A percentile compares a stretch with the other conserved stretches of the same genome.
Evolutionary conservation across 2,797 vertebrate species (phyloP).

Genomic region (Babyrousa celebensis): DNA sequence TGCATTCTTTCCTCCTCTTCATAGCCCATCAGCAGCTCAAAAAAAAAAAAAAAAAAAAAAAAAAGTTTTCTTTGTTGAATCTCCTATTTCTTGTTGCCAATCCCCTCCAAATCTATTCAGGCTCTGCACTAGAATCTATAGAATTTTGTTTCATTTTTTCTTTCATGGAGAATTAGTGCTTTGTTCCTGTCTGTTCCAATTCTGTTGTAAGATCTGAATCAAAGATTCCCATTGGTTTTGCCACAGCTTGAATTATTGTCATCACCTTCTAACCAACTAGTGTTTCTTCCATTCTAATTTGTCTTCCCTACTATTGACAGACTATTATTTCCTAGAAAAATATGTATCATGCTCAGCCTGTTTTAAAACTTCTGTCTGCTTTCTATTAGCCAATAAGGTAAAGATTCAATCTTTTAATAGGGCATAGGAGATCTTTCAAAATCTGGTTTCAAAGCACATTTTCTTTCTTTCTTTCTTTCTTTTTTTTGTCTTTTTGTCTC

Average conservation of each 20-base stretch:
- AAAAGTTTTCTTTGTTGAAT: background rate
- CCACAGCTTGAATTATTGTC: background rate
- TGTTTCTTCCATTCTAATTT: background rate
- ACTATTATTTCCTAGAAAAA: background rate
- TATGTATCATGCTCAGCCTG: background rate
- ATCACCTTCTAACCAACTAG: background rate
- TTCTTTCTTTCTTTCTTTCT: too few species aligned
- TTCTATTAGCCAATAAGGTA: background rate
- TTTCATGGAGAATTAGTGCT: background rate
- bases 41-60: background rate
- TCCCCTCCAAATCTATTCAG: background rate
- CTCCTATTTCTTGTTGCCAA: background rate
- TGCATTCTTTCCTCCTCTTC: background rate
- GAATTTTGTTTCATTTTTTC: background rate
- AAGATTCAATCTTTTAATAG: background rate
- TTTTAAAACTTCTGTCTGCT: slow-evolving; percentile 9
- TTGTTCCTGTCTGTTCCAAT: background rate
- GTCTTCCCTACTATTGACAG: background rate
- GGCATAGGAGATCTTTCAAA: background rate
- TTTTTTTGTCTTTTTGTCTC: too few species aligned
- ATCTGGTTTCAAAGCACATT: background rate
- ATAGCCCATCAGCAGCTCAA: background rate
- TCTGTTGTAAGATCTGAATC: background rate
- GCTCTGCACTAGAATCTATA: background rate
- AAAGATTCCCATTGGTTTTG: background rate